A percentile compares a stretch with the other conserved stretches of the same genome.
Conservation (phyloP, 2,888 invertebrate genomes). For the Lepidocyrtinus sp. region DNA sequence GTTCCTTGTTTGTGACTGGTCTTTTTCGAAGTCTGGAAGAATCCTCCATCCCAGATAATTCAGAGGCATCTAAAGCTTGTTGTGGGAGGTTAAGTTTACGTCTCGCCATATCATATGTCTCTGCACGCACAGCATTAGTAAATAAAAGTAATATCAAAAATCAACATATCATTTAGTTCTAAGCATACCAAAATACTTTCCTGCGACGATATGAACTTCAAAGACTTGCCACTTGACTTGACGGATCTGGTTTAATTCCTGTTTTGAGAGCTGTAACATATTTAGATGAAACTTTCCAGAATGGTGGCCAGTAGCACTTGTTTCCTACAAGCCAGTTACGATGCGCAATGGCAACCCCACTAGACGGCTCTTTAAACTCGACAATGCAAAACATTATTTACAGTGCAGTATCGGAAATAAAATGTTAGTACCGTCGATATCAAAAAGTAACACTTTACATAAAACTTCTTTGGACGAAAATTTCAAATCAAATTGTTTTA, state of each 20-base stretch:
- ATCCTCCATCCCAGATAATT: conserved; percentile 5
- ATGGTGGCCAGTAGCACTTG: conserved; percentile 36
- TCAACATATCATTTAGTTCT: not conserved
- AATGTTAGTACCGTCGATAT: not conserved
- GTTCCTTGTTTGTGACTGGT: not conserved
- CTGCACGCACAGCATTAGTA: not conserved
- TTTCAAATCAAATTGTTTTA: not conserved
- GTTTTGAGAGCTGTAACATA: not conserved
- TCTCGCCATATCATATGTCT: not conserved
- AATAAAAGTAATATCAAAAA: not conserved
- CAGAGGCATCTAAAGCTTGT: not conserved
- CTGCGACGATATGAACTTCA: conserved; percentile 22
- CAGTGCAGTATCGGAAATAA: conserved; percentile 16
- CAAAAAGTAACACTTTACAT: not conserved
- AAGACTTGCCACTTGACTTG: not conserved
- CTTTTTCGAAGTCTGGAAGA: not conserved
- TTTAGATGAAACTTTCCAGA: conserved; percentile 14
- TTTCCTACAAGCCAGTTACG: not conserved
- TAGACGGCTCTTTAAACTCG: not conserved
- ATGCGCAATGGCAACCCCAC: not conserved
- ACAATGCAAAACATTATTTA: conserved; percentile 15
- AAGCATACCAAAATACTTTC: conserved; percentile 9
- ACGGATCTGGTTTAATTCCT: not conserved
- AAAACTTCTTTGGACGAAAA: not conserved
- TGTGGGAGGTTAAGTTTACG: not conserved